Conservation (phyloP, 2,888 invertebrate genomes). For the Trichopria drosophilae region DNA sequence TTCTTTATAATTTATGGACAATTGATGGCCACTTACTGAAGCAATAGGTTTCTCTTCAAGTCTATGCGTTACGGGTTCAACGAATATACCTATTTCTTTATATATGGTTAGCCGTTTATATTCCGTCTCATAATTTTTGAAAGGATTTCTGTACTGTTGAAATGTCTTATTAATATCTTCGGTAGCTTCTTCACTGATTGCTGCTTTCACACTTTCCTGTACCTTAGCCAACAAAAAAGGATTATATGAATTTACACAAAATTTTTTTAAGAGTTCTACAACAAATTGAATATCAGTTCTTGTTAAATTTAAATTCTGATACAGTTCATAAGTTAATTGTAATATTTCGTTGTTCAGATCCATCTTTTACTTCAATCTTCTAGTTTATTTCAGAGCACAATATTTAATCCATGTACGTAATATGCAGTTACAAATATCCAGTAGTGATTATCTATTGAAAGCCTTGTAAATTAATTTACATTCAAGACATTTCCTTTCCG, state of each 20-base stretch:
- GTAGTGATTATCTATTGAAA: too few relatives aligned
- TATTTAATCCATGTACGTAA: too few relatives aligned
- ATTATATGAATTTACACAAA: too few relatives aligned
- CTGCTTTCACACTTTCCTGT: too few relatives aligned
- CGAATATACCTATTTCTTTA: not conserved
- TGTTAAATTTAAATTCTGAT: conserved; percentile 4
- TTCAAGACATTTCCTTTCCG: too few relatives aligned
- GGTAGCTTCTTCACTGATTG: too few relatives aligned
- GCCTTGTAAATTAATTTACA: too few relatives aligned
- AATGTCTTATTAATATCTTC: too few relatives aligned
- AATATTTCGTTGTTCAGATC: conserved; percentile 3
- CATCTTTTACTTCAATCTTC: too few relatives aligned
- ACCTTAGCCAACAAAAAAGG: too few relatives aligned
- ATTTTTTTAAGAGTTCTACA: conserved; percentile 1
- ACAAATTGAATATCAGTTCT: conserved; percentile 4
- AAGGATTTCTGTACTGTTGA: not conserved
- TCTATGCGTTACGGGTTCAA: not conserved
- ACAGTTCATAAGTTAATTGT: conserved; percentile 9
- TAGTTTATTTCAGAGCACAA: too few relatives aligned
- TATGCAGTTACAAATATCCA: too few relatives aligned
- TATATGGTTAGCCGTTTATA: conserved; percentile 2
- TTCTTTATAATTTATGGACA: not conserved
- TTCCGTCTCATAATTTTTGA: conserved; percentile 1
- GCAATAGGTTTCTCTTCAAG: not conserved
- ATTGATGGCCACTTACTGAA: not conserved